Evolutionary conservation across 2,888 invertebrate species (phyloP).

Genomic region (Eupithecia dodoneata): DNA sequence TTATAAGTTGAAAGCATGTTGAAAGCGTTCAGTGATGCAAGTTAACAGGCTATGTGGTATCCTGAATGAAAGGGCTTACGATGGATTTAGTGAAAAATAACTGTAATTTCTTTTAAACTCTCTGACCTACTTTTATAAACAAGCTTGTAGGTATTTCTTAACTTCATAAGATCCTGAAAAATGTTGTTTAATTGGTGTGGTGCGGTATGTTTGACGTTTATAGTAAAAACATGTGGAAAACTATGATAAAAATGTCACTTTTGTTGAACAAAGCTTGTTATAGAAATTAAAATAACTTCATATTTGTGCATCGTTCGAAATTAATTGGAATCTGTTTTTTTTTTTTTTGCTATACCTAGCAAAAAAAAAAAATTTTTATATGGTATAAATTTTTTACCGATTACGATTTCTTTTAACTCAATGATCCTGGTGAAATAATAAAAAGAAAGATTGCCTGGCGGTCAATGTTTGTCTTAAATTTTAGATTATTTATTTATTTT

Average conservation of each 20-base stretch:
- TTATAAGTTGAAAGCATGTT: slow-evolving; percentile 56
- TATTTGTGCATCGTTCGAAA: neutral
- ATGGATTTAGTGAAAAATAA: neutral
- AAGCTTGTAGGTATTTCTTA: neutral
- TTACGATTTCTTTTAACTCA: neutral
- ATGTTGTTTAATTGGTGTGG: too few relatives aligned
- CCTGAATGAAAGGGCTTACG: slow-evolving; percentile 40
- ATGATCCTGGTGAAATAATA: neutral
- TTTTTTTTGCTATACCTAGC: too few relatives aligned
- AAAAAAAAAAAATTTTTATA: too few relatives aligned
- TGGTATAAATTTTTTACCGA: too few relatives aligned
- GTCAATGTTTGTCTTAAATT: slow-evolving; percentile 24
- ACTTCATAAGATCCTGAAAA: neutral
- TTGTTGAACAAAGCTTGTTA: neutral
- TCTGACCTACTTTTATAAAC: neutral
- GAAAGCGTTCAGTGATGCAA: slow-evolving; percentile 74
- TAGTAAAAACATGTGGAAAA: neutral
- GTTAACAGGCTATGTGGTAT: slow-evolving; percentile 51
- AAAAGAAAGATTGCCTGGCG: neutral
- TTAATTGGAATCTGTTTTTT: neutral
- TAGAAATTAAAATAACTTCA: neutral
- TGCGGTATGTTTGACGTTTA: neutral
- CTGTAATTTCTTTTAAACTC: neutral
- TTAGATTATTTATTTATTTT: too few relatives aligned
- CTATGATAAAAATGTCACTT: neutral